These are phyloP conservation scores for Sturnira hondurensis DNA, from an alignment of 2,113 vertebrate species.

Conservation along the genomic window DNA sequence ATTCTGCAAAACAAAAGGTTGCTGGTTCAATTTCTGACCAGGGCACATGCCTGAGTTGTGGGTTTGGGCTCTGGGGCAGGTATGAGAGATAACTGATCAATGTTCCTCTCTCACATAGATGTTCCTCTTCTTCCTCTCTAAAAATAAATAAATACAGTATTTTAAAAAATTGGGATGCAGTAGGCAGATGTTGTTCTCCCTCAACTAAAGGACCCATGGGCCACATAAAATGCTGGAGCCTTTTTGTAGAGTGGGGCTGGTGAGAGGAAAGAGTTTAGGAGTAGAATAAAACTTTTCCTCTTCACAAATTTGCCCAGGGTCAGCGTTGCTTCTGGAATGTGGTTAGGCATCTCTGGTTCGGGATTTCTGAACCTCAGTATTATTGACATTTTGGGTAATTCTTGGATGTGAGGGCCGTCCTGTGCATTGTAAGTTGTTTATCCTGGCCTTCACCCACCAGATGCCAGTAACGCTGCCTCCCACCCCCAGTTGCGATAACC, in stretches of 20 bases:
- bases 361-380: not conserved
- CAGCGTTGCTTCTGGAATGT: not conserved
- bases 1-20: too few species aligned
- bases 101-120: too few species aligned
- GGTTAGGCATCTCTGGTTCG: not conserved
- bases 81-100: too few species aligned
- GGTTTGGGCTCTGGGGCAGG: too few species aligned
- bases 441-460: not conserved
- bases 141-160: too few species aligned
- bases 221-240: not conserved
- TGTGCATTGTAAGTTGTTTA: not conserved
- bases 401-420: not conserved
- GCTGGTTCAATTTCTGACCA: too few species aligned
- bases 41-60: too few species aligned
- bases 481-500: not conserved
- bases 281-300: not conserved
- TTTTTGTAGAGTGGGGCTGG: not conserved
- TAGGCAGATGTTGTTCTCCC: not conserved
- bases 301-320: not conserved
- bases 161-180: not conserved
- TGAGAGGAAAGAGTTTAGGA: not conserved
- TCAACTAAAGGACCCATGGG: not conserved
- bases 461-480: not conserved
- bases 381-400: not conserved
- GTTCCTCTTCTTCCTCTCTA: too few species aligned